These are phyloP conservation scores for Crocodylus rhombifer DNA, from an alignment of 2,797 vertebrate species.

Conservation along the genomic window DNA sequence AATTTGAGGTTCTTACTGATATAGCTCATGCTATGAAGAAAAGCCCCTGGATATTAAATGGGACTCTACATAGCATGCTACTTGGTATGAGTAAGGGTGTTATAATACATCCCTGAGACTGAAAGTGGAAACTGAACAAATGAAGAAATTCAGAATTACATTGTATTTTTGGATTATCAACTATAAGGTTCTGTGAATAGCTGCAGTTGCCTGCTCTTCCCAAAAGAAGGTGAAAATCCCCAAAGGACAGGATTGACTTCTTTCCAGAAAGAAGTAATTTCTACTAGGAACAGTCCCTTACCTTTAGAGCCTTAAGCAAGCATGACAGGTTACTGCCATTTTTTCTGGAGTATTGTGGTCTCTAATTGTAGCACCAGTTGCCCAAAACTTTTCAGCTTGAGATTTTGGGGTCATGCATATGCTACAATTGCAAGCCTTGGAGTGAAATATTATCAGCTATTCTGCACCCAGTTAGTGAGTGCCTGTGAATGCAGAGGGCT, in stretches of 20 bases:
- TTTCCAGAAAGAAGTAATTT: background rate
- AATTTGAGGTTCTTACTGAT: background rate
- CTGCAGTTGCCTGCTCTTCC: background rate
- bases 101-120: rapidly evolving
- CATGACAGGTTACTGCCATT: rapidly evolving
- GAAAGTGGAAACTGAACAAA: background rate
- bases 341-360: background rate
- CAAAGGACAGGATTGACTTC: rapidly evolving
- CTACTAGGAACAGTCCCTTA: background rate
- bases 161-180: background rate
- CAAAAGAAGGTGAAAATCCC: background rate
- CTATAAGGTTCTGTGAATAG: background rate
- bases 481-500: too few relatives aligned
- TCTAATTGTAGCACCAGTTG: background rate
- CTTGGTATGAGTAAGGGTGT: background rate
- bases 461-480: background rate
- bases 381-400: background rate
- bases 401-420: background rate
- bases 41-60: background rate
- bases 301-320: background rate
- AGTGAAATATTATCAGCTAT: background rate
- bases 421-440: background rate
- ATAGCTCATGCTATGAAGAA: background rate
- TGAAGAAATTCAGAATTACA: background rate
- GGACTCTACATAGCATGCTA: rapidly evolving